These are phyloP conservation scores for Drosophila nigritarsus DNA, from an alignment of 2,888 invertebrate species.

Conservation along the genomic window DNA sequence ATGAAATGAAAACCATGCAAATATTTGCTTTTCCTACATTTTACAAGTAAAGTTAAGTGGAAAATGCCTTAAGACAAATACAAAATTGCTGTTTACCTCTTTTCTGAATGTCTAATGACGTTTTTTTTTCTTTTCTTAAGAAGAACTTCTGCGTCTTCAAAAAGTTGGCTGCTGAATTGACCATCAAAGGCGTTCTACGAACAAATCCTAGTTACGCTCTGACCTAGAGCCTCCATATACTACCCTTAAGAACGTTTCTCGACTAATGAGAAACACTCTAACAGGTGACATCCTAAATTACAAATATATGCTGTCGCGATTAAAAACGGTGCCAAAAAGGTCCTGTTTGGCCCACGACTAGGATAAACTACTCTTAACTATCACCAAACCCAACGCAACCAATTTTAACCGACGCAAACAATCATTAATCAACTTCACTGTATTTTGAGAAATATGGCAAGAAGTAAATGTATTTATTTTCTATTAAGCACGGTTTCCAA, in stretches of 20 bases:
- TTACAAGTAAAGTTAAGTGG: conserved; percentile 1
- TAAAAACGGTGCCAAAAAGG: background rate
- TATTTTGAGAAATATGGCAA: conserved; percentile 17
- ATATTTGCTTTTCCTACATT: conserved; percentile 47
- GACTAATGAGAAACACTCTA: background rate
- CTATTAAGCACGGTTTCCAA: conserved; percentile 21
- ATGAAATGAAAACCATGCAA: conserved; percentile 28
- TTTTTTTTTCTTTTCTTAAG: background rate
- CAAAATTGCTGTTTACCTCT: conserved; percentile 30
- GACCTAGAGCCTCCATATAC: background rate
- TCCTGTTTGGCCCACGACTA: background rate
- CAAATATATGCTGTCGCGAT: background rate
- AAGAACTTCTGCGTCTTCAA: background rate
- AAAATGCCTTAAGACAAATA: conserved; percentile 35
- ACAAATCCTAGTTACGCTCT: background rate
- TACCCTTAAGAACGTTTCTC: background rate
- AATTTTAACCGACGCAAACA: background rate
- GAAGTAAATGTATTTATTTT: conserved; percentile 33
- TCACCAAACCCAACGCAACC: background rate
- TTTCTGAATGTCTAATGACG: conserved; percentile 1
- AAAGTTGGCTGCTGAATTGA: background rate
- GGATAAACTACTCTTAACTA: background rate
- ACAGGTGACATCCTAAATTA: background rate
- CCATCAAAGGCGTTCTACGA: background rate
- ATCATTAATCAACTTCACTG: background rate